Evolutionary conservation across 2,888 invertebrate species (phyloP), one percentile per base, ranked within the genome.

Genomic region (Cataglyphis livida): DNA sequence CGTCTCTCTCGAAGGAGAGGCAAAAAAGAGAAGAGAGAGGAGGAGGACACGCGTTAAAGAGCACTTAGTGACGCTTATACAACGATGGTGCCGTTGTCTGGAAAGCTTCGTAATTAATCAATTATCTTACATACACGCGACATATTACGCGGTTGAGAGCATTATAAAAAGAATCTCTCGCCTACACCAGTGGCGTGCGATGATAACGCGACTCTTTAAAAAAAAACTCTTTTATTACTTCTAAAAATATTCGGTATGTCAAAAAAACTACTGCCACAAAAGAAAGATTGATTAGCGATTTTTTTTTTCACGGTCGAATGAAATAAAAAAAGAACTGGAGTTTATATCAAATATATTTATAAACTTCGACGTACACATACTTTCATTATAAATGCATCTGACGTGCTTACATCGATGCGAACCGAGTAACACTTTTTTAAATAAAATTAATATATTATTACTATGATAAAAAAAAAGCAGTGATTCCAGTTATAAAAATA

Each of bases 11-110:
- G 28, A 32, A 18, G 44, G 32, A 64, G 48, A 48, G 12, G 64
- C 35, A 21, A 28, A 54, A 54, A 51, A 25, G 12, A 25, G 48
- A 9, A 35, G 41, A 28, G 68, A 51, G 41, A 28, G 25, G 41
- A 28, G 74, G 51, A 70, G 32, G 62, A 59, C 48, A 65, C 70
- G 65, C 79, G 78, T 85, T 85, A 79, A 78, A 84, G 76, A 76
- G 81, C 81, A 79, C 88, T 89, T 88, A 88, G 83, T 83, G 65
- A 84, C 85, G 85, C 84, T 89, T 89, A 88, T 89, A 81, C 89
- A 89, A 87, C 75, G 81, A 87, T n/a, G 83, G 78, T 79, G 88
- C 85, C 51, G 81, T 87, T 89, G 87, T 82, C 79, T 44, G 81
- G 78, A 84, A 84, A 85, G 75, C 87, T 85, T 79, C 54, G 64